Evolutionary conservation across 2,113 vertebrate genomes (phyloP).

Genomic region (Ellobius talpinus): DNA sequence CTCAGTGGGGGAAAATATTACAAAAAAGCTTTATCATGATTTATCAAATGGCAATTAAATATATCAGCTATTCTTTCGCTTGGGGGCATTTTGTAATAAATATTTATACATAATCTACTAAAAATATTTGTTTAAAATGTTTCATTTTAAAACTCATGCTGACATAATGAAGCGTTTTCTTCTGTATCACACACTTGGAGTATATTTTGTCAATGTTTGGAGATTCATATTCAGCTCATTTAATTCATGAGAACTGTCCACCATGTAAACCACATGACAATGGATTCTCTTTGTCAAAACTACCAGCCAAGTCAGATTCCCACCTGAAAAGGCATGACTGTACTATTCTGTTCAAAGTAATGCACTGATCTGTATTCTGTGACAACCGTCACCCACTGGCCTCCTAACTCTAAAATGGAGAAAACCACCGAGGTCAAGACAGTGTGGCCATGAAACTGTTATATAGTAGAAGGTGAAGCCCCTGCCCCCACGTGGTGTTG

Average conservation of each 20-base stretch:
- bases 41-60: conserved; percentile 46
- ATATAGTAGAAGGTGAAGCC: neutral
- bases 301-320: neutral
- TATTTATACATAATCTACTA: conserved; percentile 3
- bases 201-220: neutral
- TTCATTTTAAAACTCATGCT: neutral
- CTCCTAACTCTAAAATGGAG: conserved; percentile 16
- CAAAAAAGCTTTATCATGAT: conserved; percentile 17
- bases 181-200: neutral
- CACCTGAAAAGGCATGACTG: neutral
- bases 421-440: neutral
- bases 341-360: neutral
- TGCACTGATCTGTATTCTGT: neutral
- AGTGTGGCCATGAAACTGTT: neutral
- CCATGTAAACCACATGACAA: neutral
- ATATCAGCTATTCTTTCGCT: conserved; percentile 6
- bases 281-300: conserved; percentile 28
- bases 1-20: neutral
- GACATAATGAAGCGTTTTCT: neutral
- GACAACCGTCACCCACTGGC: neutral
- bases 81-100: neutral
- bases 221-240: neutral
- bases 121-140: conserved; percentile 29
- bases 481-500: rapidly evolving
- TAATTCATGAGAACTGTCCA: neutral